Evolutionary conservation across 2,888 invertebrate genomes (phyloP), one percentile per base, ranked within the genome.

Genomic region (Teleiodes luculella): DNA sequence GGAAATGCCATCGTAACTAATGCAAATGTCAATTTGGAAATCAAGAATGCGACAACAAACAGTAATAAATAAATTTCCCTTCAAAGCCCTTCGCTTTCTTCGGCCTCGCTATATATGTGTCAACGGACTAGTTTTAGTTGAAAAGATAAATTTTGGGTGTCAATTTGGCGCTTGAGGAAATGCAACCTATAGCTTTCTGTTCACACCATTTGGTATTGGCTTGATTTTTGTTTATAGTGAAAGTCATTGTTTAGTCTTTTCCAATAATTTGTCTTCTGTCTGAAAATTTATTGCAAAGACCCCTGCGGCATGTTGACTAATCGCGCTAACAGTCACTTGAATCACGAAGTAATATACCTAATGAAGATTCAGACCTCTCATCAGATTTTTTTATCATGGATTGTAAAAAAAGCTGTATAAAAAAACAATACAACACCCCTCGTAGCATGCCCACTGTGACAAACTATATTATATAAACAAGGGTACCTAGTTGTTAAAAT

Each of bases 21-120:
- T 74, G 68, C 69, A 72, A 79, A 79, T 72, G 73, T 65, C 66
- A 68, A 63, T 71, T 76, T 74, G 62, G 66, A 74, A 77, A 72
- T 66, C 69, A 68, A 66, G 62, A 69, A 71, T 62, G 60, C 59
- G 61, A 61, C 66, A 74, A 75, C 74, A 76, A 74, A 67, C 56
- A 47, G 58, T 55, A 63, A 64, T 58, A 65, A 70, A 76, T 78
- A 70, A 72, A 68, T 73, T 72, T 68, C 63, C 65, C 57, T 66
- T 63, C 66, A 52, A 66, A 65, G 67, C 69, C 62, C 61, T 63
- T 67, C 67, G 60, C 79, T 80, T 80, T 81, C 78, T 77, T 72
- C 59, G 65, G 66, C 71, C 68, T 65, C 64, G 36, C 18, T 18
- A 8, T 57, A 67, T 61, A 65, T 64, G 54, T 68, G 67, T 62